Evolutionary conservation across 1,140 invertebrate species (phyloP).

Genomic region (Chionoecetes opilio): DNA sequence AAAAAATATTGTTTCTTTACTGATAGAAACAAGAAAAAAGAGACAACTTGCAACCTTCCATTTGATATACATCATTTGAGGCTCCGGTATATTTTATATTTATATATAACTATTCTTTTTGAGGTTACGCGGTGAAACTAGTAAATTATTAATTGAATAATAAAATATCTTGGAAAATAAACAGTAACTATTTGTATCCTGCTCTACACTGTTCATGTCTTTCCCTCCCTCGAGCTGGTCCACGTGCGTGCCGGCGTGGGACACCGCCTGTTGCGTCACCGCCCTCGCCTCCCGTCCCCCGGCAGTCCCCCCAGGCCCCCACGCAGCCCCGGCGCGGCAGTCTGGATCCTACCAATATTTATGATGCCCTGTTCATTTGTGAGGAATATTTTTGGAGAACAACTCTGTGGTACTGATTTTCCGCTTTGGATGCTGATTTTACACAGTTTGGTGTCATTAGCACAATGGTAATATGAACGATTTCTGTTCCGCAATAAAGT

Average conservation of each 20-base stretch:
- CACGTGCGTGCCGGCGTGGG: neutral
- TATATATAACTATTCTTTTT: no score
- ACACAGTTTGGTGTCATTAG: no score
- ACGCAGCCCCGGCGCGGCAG: neutral
- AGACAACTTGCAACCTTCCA: no score
- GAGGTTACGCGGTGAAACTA: no score
- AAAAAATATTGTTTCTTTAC: neutral
- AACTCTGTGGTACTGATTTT: neutral
- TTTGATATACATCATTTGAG: no score
- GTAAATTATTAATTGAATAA: no score
- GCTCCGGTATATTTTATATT: no score
- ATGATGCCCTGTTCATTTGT: neutral
- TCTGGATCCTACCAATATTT: conserved; percentile 6
- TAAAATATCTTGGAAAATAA: no score
- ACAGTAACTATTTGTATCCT: neutral
- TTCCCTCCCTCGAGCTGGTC: neutral
- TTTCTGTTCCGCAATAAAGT: no score
- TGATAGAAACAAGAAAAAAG: neutral
- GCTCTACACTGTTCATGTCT: neutral
- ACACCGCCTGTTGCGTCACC: conserved; percentile 52
- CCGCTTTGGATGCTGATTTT: neutral
- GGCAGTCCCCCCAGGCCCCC: neutral
- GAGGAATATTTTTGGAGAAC: neutral
- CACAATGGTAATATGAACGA: no score
- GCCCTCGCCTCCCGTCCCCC: neutral